Evolutionary conservation across 2,113 vertebrate genomes (phyloP).

Genomic region (Zeus faber): DNA sequence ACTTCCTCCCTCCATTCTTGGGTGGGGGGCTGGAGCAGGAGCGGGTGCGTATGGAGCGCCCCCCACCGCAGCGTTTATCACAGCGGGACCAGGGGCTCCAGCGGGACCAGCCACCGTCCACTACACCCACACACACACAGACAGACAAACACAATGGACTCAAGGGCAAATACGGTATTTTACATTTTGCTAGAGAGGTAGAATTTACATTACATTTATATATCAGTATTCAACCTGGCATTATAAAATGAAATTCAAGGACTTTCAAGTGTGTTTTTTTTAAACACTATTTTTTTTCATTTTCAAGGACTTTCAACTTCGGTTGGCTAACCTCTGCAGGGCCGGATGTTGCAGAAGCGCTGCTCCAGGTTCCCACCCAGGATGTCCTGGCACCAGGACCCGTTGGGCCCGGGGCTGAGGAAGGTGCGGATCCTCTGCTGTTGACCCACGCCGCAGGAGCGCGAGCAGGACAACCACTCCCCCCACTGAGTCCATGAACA

Average conservation of each 20-base stretch:
- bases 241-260: too few relatives aligned
- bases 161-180: too few relatives aligned
- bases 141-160: neutral
- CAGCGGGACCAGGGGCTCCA: constrained; percentile 90
- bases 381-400: constrained; percentile 83
- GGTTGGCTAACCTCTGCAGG: constrained; percentile 79
- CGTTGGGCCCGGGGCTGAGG: constrained; percentile 67
- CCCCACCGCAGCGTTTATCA: constrained; percentile 81
- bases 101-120: constrained; percentile 83
- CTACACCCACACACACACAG: constrained; percentile 44
- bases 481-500: constrained; percentile 85
- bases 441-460: constrained; percentile 85
- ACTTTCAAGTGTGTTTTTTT: too few relatives aligned
- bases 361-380: constrained; percentile 74
- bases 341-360: constrained; percentile 82
- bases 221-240: too few relatives aligned
- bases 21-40: constrained; percentile 86
- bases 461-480: constrained; percentile 78
- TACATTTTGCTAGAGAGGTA: too few relatives aligned
- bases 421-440: constrained; percentile 83
- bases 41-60: constrained; percentile 80
- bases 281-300: too few relatives aligned
- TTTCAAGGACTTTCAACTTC: too few relatives aligned
- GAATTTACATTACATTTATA: too few relatives aligned
- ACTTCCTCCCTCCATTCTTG: constrained; percentile 84